phyloP scores from a whole-genome alignment of 2,888 invertebrate species.

The Patella ulyssiponensis region DNA sequence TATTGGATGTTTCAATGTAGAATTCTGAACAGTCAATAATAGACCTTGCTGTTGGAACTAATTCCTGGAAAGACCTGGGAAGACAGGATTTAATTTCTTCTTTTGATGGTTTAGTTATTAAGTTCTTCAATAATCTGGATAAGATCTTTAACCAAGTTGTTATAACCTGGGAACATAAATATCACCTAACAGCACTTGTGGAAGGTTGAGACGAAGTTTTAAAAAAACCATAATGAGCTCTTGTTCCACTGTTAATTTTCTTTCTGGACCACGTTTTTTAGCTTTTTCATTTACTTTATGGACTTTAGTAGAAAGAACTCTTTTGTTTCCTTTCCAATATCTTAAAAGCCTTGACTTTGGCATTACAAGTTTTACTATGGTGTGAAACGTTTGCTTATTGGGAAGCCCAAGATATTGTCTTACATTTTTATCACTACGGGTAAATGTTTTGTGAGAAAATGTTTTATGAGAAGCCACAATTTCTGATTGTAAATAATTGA shows the following conservation, averaged over 20 bases:
- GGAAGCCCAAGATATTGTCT: neutral
- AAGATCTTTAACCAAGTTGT: conserved; percentile 2
- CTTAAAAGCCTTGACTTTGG: neutral
- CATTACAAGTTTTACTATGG: neutral
- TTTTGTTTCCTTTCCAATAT: neutral
- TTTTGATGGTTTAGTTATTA: neutral
- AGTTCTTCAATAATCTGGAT: neutral
- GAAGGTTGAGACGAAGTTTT: neutral
- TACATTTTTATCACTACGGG: neutral
- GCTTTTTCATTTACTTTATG: too few relatives aligned
- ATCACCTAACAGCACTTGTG: neutral
- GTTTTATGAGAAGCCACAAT: too few relatives aligned
- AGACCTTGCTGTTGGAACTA: neutral
- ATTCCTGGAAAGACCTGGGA: neutral
- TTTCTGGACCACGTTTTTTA: too few relatives aligned
- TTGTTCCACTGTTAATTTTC: neutral
- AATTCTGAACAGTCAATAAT: conserved; percentile 36
- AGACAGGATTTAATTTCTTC: neutral
- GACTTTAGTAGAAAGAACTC: too few relatives aligned
- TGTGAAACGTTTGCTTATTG: neutral
- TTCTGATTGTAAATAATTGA: too few relatives aligned
- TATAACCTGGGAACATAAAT: neutral
- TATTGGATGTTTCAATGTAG: conserved; percentile 25
- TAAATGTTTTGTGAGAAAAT: too few relatives aligned
- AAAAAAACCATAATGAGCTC: neutral